These are phyloP conservation scores for Poeciliopsis occidentalis DNA, from an alignment of 2,113 vertebrate species.

Conservation along the genomic window DNA sequence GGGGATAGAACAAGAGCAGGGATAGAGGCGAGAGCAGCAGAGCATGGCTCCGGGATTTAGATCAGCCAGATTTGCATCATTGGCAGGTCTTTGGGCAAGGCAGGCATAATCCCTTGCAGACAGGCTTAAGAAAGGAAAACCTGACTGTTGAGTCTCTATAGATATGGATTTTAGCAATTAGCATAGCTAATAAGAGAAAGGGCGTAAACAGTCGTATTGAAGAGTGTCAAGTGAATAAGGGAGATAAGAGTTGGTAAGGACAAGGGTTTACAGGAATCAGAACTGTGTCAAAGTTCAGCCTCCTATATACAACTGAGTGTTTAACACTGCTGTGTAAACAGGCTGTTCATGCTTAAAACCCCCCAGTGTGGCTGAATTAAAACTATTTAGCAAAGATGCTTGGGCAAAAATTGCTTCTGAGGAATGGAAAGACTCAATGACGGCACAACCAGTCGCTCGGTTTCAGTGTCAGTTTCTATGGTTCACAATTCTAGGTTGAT, in stretches of 20 bases:
- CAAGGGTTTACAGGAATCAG: constrained; percentile 12
- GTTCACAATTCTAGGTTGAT: no score
- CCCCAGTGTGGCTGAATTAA: no score
- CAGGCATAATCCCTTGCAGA: constrained; percentile 77
- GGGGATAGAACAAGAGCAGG: constrained; percentile 42
- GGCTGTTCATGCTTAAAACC: not conserved
- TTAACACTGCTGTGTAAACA: not conserved
- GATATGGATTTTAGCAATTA: constrained; percentile 79
- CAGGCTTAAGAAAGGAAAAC: constrained; percentile 75
- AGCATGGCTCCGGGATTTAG: constrained; percentile 76
- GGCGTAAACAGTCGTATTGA: constrained; percentile 45
- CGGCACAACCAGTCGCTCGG: not conserved
- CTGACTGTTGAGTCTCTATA: constrained; percentile 67
- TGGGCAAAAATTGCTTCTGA: no score
- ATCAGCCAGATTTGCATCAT: constrained; percentile 77
- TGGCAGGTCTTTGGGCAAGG: constrained; percentile 70
- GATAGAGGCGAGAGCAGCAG: constrained; percentile 55
- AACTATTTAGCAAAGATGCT: no score
- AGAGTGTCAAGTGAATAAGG: constrained; percentile 50
- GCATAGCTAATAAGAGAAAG: constrained; percentile 74
- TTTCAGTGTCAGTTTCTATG: no score
- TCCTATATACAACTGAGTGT: not conserved
- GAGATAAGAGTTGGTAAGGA: constrained; percentile 42
- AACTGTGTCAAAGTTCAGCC: constrained; percentile 31
- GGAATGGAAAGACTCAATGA: no score